Percentiles rank a stretch among this genome's conserved stretches.
Conservation (phyloP, 2,888 invertebrate species). For the Phragmatobia fuliginosa region DNA sequence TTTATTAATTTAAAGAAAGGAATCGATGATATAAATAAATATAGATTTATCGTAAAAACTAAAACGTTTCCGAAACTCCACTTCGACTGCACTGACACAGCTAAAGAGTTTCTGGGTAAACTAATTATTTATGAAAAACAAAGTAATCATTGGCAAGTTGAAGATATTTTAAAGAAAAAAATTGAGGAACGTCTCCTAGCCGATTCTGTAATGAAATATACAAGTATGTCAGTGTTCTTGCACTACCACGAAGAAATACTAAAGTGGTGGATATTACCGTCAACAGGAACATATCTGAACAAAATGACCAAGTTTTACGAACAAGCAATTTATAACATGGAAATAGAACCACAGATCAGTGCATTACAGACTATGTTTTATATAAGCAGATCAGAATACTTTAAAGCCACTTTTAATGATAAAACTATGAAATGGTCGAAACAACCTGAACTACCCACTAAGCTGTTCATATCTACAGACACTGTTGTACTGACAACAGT, state of each 20-base stretch:
- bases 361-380: slow-evolving; percentile 14
- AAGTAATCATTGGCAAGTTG: slow-evolving; percentile 20
- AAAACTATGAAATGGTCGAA: not conserved
- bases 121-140: slow-evolving; percentile 27
- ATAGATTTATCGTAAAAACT: slow-evolving; percentile 18
- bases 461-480: slow-evolving; percentile 23
- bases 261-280: not conserved
- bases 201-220: not conserved
- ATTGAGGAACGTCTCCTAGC: not conserved
- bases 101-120: slow-evolving; percentile 20
- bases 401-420: not conserved
- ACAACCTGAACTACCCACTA: not conserved
- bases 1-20: not conserved
- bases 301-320: not conserved
- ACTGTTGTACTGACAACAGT: slow-evolving; percentile 19
- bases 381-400: not conserved
- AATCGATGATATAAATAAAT: slow-evolving; percentile 10
- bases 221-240: not conserved
- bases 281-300: too few relatives aligned
- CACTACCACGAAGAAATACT: not conserved
- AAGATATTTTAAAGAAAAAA: slow-evolving; percentile 11
- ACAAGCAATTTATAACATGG: not conserved
- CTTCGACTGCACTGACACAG: slow-evolving; percentile 10
- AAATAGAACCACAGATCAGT: slow-evolving; percentile 18
- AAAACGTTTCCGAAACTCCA: slow-evolving; percentile 20